phyloP scores from a whole-genome alignment of 2,888 invertebrate species.

The Petrolisthes manimaculis region DNA sequence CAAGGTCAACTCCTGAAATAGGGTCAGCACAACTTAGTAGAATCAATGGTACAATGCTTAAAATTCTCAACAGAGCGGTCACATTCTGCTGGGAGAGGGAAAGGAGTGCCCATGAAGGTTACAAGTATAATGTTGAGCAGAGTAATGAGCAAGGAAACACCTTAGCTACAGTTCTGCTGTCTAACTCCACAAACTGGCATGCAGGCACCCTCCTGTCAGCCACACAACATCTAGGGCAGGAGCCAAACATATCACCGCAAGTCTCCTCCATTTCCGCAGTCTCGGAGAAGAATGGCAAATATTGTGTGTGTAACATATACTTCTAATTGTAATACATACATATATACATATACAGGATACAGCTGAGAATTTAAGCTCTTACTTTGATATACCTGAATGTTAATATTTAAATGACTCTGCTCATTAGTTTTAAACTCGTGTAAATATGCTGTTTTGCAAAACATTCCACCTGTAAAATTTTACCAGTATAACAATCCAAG shows the following conservation, averaged over 20 bases:
- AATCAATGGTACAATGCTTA: neutral
- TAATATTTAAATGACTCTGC: neutral
- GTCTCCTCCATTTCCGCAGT: neutral
- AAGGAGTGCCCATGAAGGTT: constrained; percentile 10
- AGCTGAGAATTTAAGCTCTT: too few species aligned
- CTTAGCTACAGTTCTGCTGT: neutral
- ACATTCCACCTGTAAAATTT: too few species aligned
- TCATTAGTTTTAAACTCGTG: neutral
- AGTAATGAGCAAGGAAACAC: neutral
- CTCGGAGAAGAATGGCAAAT: neutral
- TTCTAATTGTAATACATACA: constrained; percentile 5
- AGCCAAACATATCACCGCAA: neutral
- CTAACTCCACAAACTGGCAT: neutral
- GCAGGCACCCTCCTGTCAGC: neutral
- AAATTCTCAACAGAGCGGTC: neutral
- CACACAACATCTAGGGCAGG: neutral
- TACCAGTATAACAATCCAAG: too few species aligned
- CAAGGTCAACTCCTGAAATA: constrained; percentile 11
- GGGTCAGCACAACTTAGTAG: neutral
- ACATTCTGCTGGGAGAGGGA: neutral
- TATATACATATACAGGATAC: neutral
- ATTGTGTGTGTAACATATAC: constrained; percentile 1
- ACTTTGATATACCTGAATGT: neutral
- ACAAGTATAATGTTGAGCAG: neutral
- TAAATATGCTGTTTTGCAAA: neutral